Conservation (phyloP, 2,113 vertebrate species). For the Ictalurus punctatus region DNA sequence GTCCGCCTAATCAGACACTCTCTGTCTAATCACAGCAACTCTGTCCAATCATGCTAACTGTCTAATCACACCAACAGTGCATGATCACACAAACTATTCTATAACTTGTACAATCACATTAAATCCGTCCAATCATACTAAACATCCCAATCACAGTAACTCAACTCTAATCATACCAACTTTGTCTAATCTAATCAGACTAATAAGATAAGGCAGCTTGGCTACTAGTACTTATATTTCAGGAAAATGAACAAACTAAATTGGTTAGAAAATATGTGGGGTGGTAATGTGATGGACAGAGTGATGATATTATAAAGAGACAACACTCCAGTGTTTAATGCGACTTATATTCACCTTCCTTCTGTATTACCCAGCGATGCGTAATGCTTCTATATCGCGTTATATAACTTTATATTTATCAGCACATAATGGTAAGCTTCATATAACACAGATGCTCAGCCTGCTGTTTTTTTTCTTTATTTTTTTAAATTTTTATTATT, state of each 20-base stretch:
- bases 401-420: not conserved
- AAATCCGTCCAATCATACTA: not conserved
- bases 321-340: not conserved
- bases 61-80: not conserved
- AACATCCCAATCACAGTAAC: not conserved
- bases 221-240: too few relatives aligned
- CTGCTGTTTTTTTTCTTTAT: not conserved
- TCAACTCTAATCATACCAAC: not conserved
- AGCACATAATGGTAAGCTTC: too few relatives aligned
- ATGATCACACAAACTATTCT: not conserved
- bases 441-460: not conserved
- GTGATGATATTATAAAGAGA: not conserved
- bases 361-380: too few relatives aligned
- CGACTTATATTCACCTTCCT: not conserved
- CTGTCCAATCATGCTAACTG: not conserved
- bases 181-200: not conserved
- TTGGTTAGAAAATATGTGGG: too few relatives aligned
- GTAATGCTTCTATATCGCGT: not conserved
- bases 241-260: too few relatives aligned
- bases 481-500: too few relatives aligned
- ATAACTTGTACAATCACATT: not conserved
- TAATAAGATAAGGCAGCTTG: too few relatives aligned
- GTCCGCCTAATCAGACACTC: not conserved
- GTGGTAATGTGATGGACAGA: too few relatives aligned
- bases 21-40: not conserved